Evolutionary conservation across 2,888 invertebrate genomes (phyloP).

Genomic region (Syrista parreyssii): DNA sequence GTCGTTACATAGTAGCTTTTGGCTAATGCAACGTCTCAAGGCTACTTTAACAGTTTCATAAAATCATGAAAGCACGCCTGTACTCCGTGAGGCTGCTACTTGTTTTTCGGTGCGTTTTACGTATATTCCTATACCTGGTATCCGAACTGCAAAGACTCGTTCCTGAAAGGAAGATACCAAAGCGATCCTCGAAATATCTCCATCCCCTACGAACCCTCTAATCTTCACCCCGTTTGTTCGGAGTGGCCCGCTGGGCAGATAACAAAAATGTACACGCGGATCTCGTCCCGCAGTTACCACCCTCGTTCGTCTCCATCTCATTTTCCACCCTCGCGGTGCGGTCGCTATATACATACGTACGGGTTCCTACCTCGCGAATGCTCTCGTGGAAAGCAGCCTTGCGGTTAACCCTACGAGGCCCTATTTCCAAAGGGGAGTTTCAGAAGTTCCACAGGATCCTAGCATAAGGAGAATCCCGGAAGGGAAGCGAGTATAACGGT

Average conservation of each 20-base stretch:
- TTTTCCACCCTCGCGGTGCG: background rate
- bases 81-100: background rate
- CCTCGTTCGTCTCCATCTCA: background rate
- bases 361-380: background rate
- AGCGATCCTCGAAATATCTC: background rate
- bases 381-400: background rate
- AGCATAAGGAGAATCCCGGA: background rate
- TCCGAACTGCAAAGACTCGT: background rate
- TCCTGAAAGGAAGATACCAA: background rate
- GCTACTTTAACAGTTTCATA: background rate
- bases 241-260: slow-evolving; percentile 17
- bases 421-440: background rate
- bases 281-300: slow-evolving; percentile 26
- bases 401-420: background rate
- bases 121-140: background rate
- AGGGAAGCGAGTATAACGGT: background rate
- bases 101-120: background rate
- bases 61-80: background rate
- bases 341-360: background rate
- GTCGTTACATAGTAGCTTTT: background rate
- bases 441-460: background rate
- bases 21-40: background rate
- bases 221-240: background rate
- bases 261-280: slow-evolving; percentile 41
- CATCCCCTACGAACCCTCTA: background rate